Evolutionary conservation across 2,113 vertebrate species (phyloP), one percentile per base, ranked within the genome.

Genomic region (Danionella cerebrum): DNA sequence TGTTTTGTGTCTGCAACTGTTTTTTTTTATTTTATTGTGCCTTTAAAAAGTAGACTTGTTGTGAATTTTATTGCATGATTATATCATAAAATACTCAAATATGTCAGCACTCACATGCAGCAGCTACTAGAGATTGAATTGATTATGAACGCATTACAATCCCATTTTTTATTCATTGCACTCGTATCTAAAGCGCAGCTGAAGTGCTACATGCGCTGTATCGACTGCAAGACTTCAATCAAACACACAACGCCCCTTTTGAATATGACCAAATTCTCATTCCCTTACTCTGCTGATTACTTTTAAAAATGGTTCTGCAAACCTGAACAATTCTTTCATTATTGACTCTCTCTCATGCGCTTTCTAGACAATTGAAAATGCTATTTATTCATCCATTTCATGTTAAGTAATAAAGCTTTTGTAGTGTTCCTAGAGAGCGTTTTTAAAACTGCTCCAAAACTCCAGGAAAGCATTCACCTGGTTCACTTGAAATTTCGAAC

Each of bases 121-220:
- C 57, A 29, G 57, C 57, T 53, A 39, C 66, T 68, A 54, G 2
- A 27, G 45, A 55, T 69, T 53, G 54, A 54, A 64, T 44, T 7
- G 50, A 50, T 64, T 44, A 48, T 24, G n/a, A 36, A 69, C 53
- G 52, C 62, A 53, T 51, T 22, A n/a, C 45, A 47, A 60, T 45
- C 29, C 38, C 72, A 66, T 74, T 74, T 57, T 66, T 70, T 66
- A 70, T 74, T 74, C 67, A 74, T 70, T 64, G 31, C 50, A 21
- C 60, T 12, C 11, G 6, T 31, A 25, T 22, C 35, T 22, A 42
- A 24, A 60, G 24, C 39, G 4, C 57, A 16, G 60, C 55, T 59
- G 41, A 45, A 52, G 58, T 27, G 58, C 51, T 36, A 36, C 64
- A 67, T 24, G 19, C n/a, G 36, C 31, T 9, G 22, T 48, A 63